Evolutionary conservation across 2,888 invertebrate genomes (phyloP).

Genomic region (Caenorhabditis afra): DNA sequence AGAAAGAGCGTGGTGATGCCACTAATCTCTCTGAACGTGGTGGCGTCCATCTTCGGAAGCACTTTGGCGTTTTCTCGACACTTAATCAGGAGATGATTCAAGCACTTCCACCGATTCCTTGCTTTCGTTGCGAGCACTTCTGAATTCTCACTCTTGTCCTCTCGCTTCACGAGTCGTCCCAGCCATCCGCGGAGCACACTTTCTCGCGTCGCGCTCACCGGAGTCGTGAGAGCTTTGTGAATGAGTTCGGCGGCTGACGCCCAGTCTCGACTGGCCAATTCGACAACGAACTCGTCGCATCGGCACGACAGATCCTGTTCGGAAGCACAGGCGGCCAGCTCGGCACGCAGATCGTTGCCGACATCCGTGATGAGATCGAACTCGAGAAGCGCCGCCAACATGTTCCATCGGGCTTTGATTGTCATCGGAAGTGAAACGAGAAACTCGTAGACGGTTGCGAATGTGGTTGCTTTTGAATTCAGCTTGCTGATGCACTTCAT

Average conservation of each 20-base stretch:
- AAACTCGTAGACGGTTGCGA: neutral
- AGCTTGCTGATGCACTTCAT: too few species aligned
- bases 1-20: conserved; percentile 41
- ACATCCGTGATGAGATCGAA: neutral
- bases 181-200: too few species aligned
- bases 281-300: conserved; percentile 24
- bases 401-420: neutral
- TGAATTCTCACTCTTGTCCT: too few species aligned
- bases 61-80: too few species aligned
- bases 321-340: conserved; percentile 22
- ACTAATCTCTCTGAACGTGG: conserved; percentile 21
- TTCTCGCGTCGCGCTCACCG: too few species aligned
- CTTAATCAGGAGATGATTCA: too few species aligned
- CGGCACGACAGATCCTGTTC: conserved; percentile 32
- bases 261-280: conserved; percentile 8
- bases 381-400: neutral
- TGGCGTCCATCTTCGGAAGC: conserved; percentile 23
- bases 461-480: too few species aligned
- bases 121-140: too few species aligned
- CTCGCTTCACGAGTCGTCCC: too few species aligned
- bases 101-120: too few species aligned
- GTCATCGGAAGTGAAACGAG: neutral
- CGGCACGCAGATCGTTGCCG: neutral
- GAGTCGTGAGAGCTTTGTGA: too few species aligned
- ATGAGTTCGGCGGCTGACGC: conserved; percentile 21